These are phyloP conservation scores for Labeo calbasu DNA, from an alignment of 2,797 vertebrate genomes.

Conservation along the genomic window DNA sequence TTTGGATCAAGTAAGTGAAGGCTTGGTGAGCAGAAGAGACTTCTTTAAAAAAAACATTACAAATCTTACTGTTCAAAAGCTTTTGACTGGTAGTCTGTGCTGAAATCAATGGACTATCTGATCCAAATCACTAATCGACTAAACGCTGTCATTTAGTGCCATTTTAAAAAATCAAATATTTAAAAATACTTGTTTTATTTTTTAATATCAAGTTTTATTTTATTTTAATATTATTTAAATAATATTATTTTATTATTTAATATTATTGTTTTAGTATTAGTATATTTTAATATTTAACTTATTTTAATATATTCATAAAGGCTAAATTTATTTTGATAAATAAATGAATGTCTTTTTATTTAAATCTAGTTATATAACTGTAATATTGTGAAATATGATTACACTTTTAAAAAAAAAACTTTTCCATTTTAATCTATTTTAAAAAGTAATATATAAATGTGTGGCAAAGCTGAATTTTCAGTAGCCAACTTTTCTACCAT, in stretches of 20 bases:
- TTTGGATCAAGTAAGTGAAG: too few relatives aligned
- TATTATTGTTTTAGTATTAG: background rate
- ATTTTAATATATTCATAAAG: background rate
- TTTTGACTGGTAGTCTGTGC: background rate
- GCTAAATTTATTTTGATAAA: background rate
- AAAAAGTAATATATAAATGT: background rate
- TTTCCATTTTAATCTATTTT: background rate
- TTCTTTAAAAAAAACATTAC: too few relatives aligned
- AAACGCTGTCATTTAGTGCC: background rate
- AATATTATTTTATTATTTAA: background rate
- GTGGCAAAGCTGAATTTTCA: background rate
- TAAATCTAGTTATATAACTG: background rate
- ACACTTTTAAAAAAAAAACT: background rate
- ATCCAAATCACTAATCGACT: background rate
- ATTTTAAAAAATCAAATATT: background rate
- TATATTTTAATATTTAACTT: background rate
- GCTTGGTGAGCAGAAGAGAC: too few relatives aligned
- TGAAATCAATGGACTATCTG: background rate
- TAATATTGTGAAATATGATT: background rate
- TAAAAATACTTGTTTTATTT: background rate
- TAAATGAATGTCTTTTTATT: too few relatives aligned
- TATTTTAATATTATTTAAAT: background rate
- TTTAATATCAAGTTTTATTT: background rate
- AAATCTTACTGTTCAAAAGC: too few relatives aligned
- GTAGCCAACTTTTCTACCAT: background rate